Evolutionary conservation across 2,888 invertebrate species (phyloP).

Genomic region (Amiota communis): DNA sequence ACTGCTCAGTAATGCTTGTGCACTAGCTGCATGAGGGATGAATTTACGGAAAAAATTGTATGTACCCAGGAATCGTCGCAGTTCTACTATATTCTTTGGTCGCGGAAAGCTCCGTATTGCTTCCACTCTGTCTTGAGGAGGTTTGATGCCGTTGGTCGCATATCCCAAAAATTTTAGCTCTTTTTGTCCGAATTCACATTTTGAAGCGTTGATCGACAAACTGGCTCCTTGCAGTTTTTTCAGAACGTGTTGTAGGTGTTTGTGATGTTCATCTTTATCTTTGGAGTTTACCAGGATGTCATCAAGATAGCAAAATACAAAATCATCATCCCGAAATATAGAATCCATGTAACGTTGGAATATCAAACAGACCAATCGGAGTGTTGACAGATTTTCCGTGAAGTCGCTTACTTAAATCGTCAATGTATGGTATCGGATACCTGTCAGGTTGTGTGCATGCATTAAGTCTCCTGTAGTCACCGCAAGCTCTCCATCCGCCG

Average conservation of each 20-base stretch:
- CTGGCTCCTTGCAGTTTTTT: conserved; percentile 44
- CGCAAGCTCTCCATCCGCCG: conserved; percentile 11
- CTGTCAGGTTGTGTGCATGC: background rate
- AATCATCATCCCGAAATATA: too few relatives aligned
- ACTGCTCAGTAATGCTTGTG: background rate
- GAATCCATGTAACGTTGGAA: too few relatives aligned
- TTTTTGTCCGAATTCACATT: conserved; percentile 42
- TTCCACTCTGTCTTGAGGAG: conserved; percentile 36
- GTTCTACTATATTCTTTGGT: conserved; percentile 37
- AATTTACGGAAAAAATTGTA: conserved; percentile 13
- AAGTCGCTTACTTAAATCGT: background rate
- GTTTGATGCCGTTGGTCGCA: conserved; percentile 28
- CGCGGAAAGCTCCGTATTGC: conserved; percentile 37
- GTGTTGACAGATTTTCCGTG: conserved; percentile 53
- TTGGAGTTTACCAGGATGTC: conserved; percentile 50
- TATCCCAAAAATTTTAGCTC: conserved; percentile 41
- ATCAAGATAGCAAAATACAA: conserved; percentile 51
- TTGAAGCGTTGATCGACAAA: conserved; percentile 47
- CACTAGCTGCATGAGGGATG: too few relatives aligned
- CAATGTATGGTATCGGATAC: background rate
- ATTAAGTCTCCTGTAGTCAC: conserved; percentile 9
- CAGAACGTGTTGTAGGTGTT: conserved; percentile 43
- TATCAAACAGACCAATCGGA: conserved; percentile 65
- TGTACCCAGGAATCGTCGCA: conserved; percentile 21
- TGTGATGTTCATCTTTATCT: too few relatives aligned